Conservation (phyloP, 2,113 vertebrate genomes). For the Emydocephalus ijimae region DNA sequence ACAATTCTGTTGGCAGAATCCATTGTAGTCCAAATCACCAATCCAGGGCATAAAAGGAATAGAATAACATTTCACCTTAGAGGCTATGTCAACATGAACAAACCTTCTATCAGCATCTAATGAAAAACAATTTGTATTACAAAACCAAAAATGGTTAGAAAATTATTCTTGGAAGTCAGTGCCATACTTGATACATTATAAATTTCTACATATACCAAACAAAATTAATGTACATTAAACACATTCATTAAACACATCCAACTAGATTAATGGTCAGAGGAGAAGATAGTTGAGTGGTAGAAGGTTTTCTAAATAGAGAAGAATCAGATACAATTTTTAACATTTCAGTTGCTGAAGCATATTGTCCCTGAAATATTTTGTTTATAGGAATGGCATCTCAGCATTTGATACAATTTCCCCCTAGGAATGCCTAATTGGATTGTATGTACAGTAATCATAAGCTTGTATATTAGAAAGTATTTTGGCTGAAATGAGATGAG, state of each 20-base stretch:
- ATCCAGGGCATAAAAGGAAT: neutral
- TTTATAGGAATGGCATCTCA: neutral
- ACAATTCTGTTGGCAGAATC: neutral
- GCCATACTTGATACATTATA: neutral
- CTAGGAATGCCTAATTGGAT: neutral
- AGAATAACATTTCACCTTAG: neutral
- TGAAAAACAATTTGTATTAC: neutral
- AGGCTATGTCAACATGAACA: neutral
- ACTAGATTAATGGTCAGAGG: constrained; percentile 12
- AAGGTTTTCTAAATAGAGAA: neutral
- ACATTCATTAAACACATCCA: neutral
- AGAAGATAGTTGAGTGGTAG: neutral
- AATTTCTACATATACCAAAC: neutral
- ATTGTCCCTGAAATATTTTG: neutral
- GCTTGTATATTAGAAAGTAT: neutral
- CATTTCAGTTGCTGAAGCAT: neutral
- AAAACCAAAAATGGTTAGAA: constrained; percentile 12
- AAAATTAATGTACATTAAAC: neutral
- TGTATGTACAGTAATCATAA: neutral
- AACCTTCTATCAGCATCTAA: neutral
- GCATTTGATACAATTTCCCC: neutral
- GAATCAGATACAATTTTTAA: neutral
- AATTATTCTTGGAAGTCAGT: constrained; percentile 19
- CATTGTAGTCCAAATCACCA: neutral
- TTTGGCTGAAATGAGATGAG: neutral